Percentiles rank a stretch among this genome's conserved stretches.
Conservation (phyloP, 1,140 invertebrate species). For the Polypedilum pembai region DNA sequence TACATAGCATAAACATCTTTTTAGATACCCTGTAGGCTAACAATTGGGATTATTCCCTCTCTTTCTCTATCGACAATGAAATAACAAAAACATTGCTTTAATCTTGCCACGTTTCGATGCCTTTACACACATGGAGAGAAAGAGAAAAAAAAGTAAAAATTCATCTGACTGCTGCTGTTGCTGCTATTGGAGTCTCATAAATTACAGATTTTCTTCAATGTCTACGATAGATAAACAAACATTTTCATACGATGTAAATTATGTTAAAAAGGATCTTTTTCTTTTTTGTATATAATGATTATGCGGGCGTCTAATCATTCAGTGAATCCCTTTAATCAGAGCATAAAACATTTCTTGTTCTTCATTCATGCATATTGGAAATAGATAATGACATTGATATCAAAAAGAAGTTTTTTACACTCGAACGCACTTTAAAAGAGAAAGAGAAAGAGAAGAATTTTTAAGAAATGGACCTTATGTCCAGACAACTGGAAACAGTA, state of each 20-base stretch:
- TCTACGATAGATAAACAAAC: conserved; percentile 22
- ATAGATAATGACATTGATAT: conserved; percentile 4
- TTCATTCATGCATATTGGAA: not conserved
- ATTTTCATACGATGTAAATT: not conserved
- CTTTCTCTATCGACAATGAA: too few species aligned
- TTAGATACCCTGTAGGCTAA: too few species aligned
- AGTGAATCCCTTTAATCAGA: not conserved
- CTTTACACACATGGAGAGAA: not conserved
- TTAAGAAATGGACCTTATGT: not conserved
- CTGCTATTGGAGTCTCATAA: not conserved
- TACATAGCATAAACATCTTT: too few species aligned
- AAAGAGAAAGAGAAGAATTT: not conserved
- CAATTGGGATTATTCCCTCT: too few species aligned
- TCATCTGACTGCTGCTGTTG: not conserved
- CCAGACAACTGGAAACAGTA: conserved; percentile 9
- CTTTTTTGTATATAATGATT: not conserved
- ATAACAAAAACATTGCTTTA: not conserved
- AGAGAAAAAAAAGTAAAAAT: not conserved
- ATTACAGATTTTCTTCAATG: conserved; percentile 2
- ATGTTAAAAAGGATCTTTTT: not conserved
- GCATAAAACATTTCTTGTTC: not conserved
- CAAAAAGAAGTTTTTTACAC: not conserved
- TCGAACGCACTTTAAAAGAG: not conserved
- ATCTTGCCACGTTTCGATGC: conserved; percentile 23
- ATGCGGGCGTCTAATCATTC: not conserved